Percentiles rank a stretch among this genome's conserved stretches.
Conservation (phyloP, 2,888 invertebrate genomes). For the Idaea dimidiata region DNA sequence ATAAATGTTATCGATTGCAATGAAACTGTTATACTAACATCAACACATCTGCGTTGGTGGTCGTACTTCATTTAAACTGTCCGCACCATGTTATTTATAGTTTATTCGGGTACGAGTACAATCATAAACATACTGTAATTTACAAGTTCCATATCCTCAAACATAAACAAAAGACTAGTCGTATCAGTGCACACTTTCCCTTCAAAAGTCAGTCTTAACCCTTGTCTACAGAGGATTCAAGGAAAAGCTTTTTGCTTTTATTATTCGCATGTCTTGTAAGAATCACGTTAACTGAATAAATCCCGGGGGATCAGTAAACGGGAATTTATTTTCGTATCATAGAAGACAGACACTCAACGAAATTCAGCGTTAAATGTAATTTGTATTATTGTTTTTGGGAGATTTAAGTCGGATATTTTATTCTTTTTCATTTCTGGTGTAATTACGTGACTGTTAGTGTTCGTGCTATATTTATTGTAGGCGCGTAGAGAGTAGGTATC, state of each 20-base stretch:
- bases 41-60: not conserved
- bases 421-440: not conserved
- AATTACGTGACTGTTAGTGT: not conserved
- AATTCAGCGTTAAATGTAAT: not conserved
- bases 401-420: not conserved
- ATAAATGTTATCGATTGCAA: not conserved
- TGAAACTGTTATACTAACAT: not conserved
- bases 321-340: conserved; percentile 6
- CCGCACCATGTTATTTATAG: not conserved
- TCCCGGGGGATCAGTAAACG: conserved; percentile 6
- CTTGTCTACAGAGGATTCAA: conserved; percentile 8
- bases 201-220: conserved; percentile 1
- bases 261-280: conserved; percentile 4
- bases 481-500: not conserved
- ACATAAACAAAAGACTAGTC: not conserved
- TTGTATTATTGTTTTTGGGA: not conserved
- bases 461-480: not conserved
- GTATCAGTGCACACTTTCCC: not conserved
- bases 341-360: not conserved
- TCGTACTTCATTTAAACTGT: not conserved
- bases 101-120: not conserved
- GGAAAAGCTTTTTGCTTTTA: conserved; percentile 9
- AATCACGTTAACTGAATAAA: conserved; percentile 6
- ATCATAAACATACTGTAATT: not conserved
- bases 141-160: not conserved